Percentiles rank a stretch among this genome's conserved stretches.
Conservation (phyloP, 2,113 vertebrate species). For the Glaucomys volans region DNA sequence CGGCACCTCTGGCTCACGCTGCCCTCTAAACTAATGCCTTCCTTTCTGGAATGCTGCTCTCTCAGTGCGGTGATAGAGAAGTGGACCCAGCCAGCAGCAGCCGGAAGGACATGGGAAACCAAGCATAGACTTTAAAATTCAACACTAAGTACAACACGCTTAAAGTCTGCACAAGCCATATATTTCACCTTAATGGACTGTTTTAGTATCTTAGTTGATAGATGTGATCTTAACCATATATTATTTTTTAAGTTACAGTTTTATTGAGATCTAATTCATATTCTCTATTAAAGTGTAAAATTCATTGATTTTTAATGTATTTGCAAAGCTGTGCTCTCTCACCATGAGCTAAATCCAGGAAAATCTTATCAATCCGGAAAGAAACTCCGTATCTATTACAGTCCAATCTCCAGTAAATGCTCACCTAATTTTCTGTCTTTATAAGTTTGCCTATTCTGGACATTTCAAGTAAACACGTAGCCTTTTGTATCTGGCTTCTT, state of each 20-base stretch:
- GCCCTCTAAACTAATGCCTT: not conserved
- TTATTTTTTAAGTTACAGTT: not conserved
- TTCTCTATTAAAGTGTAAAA: not conserved
- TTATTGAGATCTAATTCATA: not conserved
- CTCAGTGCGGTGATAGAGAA: rapidly evolving
- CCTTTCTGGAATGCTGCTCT: not conserved
- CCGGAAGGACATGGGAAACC: not conserved
- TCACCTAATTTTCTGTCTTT: not conserved
- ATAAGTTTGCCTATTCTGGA: not conserved
- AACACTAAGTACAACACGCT: not conserved
- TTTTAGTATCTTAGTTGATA: not conserved
- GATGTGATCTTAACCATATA: not conserved
- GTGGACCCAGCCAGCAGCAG: not conserved
- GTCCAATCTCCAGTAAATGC: not conserved
- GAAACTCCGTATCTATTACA: not conserved
- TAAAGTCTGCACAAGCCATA: not conserved
- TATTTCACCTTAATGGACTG: not conserved
- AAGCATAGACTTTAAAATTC: not conserved
- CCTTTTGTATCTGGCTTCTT: not conserved
- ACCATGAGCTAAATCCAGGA: not conserved
- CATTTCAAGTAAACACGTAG: not conserved
- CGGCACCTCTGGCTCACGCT: rapidly evolving
- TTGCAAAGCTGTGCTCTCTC: not conserved
- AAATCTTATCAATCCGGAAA: not conserved
- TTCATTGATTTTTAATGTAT: not conserved